Percentiles rank a stretch among this genome's conserved stretches.
Conservation (phyloP, 2,888 invertebrate genomes). For the Diadegma fenestrale region DNA sequence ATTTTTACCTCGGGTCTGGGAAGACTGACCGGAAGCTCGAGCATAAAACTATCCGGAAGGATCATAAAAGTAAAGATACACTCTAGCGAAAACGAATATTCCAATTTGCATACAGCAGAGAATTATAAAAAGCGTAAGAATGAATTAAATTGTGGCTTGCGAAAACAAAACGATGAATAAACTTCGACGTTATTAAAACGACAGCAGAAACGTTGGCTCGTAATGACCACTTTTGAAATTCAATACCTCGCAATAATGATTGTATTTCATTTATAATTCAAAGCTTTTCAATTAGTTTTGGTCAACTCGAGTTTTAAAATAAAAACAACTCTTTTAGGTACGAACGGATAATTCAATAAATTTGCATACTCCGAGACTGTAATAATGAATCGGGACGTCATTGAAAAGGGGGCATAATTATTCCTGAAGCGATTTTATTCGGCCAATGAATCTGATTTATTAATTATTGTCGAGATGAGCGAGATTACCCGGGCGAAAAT, state of each 20-base stretch:
- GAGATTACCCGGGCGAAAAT: constrained; percentile 32
- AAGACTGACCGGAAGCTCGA: constrained; percentile 28
- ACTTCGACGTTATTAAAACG: not conserved
- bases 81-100: not conserved
- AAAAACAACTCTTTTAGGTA: not conserved
- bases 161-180: not conserved
- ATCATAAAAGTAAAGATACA: constrained; percentile 1
- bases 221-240: not conserved
- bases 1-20: constrained; percentile 14
- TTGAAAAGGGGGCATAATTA: constrained; percentile 21
- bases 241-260: not conserved
- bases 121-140: not conserved
- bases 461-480: constrained; percentile 27
- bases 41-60: constrained; percentile 21
- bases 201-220: not conserved
- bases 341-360: not conserved
- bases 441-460: constrained; percentile 33
- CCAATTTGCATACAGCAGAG: not conserved
- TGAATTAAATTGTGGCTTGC: not conserved
- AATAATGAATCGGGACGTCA: not conserved
- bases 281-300: not conserved
- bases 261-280: not conserved
- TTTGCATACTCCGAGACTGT: not conserved
- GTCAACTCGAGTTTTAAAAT: not conserved
- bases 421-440: constrained; percentile 34